Base-by-base conservation (phyloP, 1,140 invertebrate species). In the Ganaspis sp. region DNA sequence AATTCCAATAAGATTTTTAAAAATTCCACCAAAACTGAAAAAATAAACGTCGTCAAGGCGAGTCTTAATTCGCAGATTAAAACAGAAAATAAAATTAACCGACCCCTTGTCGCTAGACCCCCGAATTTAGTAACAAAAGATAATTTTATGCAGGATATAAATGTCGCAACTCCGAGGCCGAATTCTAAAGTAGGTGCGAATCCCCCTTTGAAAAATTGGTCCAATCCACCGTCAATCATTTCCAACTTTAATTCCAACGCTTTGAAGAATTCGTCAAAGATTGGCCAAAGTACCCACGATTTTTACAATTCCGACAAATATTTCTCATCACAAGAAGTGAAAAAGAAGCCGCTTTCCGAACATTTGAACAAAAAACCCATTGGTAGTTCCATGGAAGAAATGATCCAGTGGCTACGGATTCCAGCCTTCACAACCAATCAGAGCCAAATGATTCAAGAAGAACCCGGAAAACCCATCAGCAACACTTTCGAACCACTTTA, bases 301-400 rank as follows among this genome's bases (percentile, higher is more conserved):
- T 49, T 89, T 0, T 84, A 86, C 19, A 86, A 89, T 81, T 90
- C 90, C 11, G 85, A 91, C 5, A 88, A 86, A 29, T 90, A 91
- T 23, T 90, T 87, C 9, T 84, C 85, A 0, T 79, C 75, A 5
- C 71, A 76, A 1, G 77, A 75, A 5, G 80, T 1, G 42, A 76
- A 11, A 58, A 58, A 9, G 54, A 70, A 64, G 15, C 19, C 11
- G 34, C 11, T 21, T 77, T 38, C 29, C 69, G 4, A 12, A 29
- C 2, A 70, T 21, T 9, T 58, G 15, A 23, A 53, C 21, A 75
- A 84, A 69, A 45, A 83, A 1, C 23, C 76, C 15, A 26, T 72
- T 6, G 72, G 77, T 1, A 74, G 85, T 3, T 79, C 78, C 70
- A 34, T 85, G 5, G 73, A 87, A 11, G 78, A 85, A 42, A 86